Base-by-base conservation (phyloP, 2,113 vertebrate genomes). In the Hystrix cristata region DNA sequence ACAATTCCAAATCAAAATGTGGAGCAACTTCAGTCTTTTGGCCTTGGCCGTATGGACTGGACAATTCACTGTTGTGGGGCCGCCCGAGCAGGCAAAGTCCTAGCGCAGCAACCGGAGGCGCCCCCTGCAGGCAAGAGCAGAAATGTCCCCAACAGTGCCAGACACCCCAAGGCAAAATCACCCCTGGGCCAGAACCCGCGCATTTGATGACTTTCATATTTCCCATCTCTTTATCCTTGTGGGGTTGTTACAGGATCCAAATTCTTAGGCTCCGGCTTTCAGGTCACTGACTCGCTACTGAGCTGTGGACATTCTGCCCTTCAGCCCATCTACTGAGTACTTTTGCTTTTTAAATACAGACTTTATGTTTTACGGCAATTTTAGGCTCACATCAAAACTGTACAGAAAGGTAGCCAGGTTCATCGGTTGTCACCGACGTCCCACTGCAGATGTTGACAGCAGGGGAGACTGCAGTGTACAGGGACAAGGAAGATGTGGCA, bases 41-140 rank as follows among this genome's bases (percentile, higher is more conserved):
- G 0, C 34, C 25, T 53, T 46, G 25, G 34, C 16, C 13, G 18
- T 6, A 0, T 0, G 5, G 38, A 53, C 8, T 1, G n/a, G 57
- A n/a, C 19, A 7, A 5, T 18, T 16, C 7, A 27, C 23, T 60
- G 10, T 16, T 19, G 60, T 2, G 46, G 12, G 12, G 59, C 59
- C 7, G 18, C 18, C 67, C 38, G 0, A 3, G 43, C 0, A 38
- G 72, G 55, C 38, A 38, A 38, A 38, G 38, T 38, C 38, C 38
- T 38, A 38, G 38, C 38, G 38, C 38, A 38, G 38, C n/a, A 34
- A 19, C n/a, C n/a, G 9, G 59, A 31, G 69, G 78, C 29, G n/a
- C 43, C 16, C 2, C 29, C 78, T 43, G 6, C 23, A 10, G 10
- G 55, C 12, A 48, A 0, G 8, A 59, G 31, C 5, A 11, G 55